Percentiles rank a stretch among this genome's conserved stretches.
Evolutionary conservation across 2,888 invertebrate species (phyloP).

Genomic region (Dasypogon diadema): DNA sequence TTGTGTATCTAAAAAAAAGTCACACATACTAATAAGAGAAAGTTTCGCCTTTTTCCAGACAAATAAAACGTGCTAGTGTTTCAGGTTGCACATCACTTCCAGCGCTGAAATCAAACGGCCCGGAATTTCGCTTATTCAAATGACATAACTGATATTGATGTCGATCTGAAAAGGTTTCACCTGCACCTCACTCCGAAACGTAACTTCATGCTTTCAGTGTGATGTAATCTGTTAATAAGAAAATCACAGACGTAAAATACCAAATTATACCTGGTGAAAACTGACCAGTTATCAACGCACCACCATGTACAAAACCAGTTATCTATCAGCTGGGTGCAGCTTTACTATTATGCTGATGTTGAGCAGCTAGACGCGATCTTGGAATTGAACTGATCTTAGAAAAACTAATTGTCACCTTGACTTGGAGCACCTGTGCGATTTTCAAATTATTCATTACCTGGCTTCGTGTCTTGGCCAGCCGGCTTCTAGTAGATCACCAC

Average conservation of each 20-base stretch:
- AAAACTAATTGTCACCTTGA: neutral
- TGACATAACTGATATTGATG: constrained; percentile 26
- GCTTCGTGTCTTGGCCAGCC: neutral
- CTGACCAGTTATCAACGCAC: constrained; percentile 1
- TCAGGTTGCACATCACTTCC: neutral
- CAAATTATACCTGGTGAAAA: constrained; percentile 16
- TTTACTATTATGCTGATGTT: neutral
- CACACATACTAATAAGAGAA: constrained; percentile 25
- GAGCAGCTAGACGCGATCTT: constrained; percentile 27
- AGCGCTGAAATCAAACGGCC: neutral
- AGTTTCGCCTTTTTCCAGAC: constrained; percentile 1
- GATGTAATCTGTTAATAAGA: neutral
- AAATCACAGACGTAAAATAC: constrained; percentile 17
- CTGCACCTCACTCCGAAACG: constrained; percentile 1
- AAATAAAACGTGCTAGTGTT: too few relatives aligned
- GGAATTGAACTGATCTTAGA: constrained; percentile 8
- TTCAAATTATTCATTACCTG: neutral
- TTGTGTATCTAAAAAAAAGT: neutral
- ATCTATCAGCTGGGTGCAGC: neutral
- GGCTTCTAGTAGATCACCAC: neutral
- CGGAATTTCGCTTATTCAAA: constrained; percentile 40
- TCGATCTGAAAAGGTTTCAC: neutral
- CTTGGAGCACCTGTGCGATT: neutral
- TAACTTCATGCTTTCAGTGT: constrained; percentile 14
- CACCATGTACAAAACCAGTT: constrained; percentile 14